Evolutionary conservation across 2,888 invertebrate species (phyloP), one percentile per base, ranked within the genome.

Genomic region (Xestia sexstrigata): DNA sequence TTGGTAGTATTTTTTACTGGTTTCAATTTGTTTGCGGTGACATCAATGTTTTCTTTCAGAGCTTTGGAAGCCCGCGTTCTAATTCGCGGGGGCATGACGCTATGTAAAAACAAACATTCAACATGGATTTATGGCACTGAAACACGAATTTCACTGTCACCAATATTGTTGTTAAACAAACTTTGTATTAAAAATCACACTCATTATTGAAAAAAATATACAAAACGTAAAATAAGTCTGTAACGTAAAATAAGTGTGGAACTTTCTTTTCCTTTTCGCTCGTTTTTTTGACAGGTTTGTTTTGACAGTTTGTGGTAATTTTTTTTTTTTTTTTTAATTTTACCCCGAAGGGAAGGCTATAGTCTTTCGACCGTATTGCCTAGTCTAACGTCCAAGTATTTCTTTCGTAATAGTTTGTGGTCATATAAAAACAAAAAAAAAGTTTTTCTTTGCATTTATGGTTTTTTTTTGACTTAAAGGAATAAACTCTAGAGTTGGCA

Each of bases 81-180:
- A 58, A 93, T 94, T 91, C 92, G 93, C 55, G 95, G 94, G 87
- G 96, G 94, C 96, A 96, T 96, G 93, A 93, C 89, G 93, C 87
- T 89, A 80, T 39, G 73, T 63, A 76, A 82, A 74, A 85, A 83
- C 74, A 78, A 87, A 76, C 75, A 69, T 58, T 62, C 69, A 75
- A 71, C 78, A 79, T 79, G 49, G 47, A 79, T 71, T 60, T 45
- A 67, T 4, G 35, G 42, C 67, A 76, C 75, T 78, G 30, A 17
- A 30, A 77, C 35, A 58, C 47, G 52, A 69, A 42, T 66, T 62
- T 2, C 35, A 20, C n/a, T 26, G 3, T 9, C 7, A n/a, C 13
- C 20, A 42, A 7, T n/a, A 0, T 49, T 20, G 45, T 26, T 65
- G 65, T 58, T 11, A 70, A 30, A 23, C 35, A 74, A 72, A 20